Evolutionary conservation across 2,113 vertebrate genomes (phyloP).

Genomic region (Columba janthina): DNA sequence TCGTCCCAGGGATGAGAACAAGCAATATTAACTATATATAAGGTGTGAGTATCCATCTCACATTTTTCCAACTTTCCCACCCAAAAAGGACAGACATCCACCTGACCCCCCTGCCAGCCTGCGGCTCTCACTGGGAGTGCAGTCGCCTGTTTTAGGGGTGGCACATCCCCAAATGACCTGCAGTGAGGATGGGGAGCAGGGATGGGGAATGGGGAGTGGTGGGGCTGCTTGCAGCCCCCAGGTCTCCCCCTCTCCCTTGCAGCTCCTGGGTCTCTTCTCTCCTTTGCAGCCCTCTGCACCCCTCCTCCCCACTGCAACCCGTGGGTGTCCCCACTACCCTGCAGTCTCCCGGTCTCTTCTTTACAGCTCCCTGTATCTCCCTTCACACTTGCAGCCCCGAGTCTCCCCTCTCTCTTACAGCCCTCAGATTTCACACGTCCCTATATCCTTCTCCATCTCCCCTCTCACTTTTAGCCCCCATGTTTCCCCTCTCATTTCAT

Average conservation of each 20-base stretch:
- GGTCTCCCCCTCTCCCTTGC: neutral
- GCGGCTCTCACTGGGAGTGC: neutral
- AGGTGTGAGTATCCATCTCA: neutral
- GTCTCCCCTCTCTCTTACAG: neutral
- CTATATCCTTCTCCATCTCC: neutral
- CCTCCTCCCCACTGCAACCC: neutral
- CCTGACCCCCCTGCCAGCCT: neutral
- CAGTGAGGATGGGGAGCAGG: neutral
- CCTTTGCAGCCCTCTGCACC: neutral
- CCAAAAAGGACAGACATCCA: neutral
- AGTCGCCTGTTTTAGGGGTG: neutral
- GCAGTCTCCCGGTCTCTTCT: neutral
- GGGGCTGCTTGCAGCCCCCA: neutral
- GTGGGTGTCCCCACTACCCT: neutral
- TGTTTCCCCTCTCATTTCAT: neutral
- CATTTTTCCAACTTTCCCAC: neutral
- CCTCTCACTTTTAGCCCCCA: neutral
- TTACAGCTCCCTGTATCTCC: neutral
- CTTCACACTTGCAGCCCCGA: neutral
- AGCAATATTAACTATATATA: neutral
- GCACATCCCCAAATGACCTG: neutral
- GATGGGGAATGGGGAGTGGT: neutral
- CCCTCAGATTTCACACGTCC: fast-evolving
- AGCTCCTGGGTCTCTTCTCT: neutral
- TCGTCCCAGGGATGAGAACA: neutral